Percentiles rank a stretch among this genome's conserved stretches.
phyloP scores from a whole-genome alignment of 2,888 invertebrate genomes.

The Drosophila subsilvestris region DNA sequence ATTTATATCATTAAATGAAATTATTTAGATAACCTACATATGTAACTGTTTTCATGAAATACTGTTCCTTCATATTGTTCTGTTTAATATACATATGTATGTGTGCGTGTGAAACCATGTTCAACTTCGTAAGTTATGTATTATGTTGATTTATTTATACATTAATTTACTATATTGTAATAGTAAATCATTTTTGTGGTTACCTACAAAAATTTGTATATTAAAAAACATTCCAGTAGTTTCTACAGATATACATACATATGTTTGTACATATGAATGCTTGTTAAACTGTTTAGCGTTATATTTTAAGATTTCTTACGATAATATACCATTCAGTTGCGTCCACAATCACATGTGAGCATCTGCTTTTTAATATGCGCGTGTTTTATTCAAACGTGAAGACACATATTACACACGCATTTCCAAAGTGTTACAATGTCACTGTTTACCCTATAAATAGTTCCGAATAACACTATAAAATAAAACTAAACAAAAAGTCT shows the following conservation, averaged over 20 bases:
- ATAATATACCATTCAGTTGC: neutral
- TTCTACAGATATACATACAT: neutral
- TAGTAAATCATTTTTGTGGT: neutral
- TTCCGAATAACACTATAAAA: neutral
- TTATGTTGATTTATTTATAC: neutral
- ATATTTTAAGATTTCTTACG: neutral
- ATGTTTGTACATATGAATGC: conserved; percentile 3
- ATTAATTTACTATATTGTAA: neutral
- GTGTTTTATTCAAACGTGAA: neutral
- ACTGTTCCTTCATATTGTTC: neutral
- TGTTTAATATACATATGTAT: neutral
- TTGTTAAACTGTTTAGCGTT: neutral
- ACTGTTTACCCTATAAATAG: neutral
- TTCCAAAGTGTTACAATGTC: neutral
- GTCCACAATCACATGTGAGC: no score
- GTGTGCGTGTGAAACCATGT: neutral
- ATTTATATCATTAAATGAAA: neutral
- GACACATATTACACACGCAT: no score
- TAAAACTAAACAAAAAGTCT: neutral
- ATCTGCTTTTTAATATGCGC: no score
- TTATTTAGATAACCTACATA: neutral
- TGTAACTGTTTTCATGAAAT: neutral
- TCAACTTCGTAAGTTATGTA: neutral
- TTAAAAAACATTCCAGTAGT: no score
- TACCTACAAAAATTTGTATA: neutral